Evolutionary conservation across 2,888 invertebrate genomes (phyloP), one percentile per base, ranked within the genome.

Genomic region (Agrilus mali): DNA sequence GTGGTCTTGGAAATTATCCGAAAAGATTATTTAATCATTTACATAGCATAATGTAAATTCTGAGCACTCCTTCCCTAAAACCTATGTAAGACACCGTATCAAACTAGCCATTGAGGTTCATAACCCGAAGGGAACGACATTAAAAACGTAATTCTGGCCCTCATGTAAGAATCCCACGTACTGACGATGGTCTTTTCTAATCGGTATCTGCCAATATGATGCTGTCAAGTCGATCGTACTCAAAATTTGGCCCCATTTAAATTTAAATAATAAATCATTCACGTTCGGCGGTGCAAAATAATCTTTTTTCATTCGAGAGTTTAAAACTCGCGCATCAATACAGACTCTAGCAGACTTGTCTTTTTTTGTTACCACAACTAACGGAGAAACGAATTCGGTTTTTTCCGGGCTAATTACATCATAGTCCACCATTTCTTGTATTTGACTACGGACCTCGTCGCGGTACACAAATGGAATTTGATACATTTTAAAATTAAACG

Each of bases 131-230:
- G 49, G 51, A 12, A 52, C 13, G 4, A 31, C 41, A 1, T 17
- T 8, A 20, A 52, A 52, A 15, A 32, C 27, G 38, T 47, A 52
- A 7, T 42, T 44, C 13, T 37, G 39, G 8, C 38, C 33, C 12
- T 43, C 33, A 16, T 43, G 44, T 10, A 42, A 15, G 41, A 52
- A 52, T 10, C 48, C 52, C 7, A 49, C 53, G 36, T 48, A 53
- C 33, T 49, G 41, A 33, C 40, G 17, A 15, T 35, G 33, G 4
- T 48, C 42, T 16, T 43, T 32, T 2, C 35, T 10, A 10, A 52
- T 20, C 2, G 45, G 41, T 14, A 53, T 47, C 38, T 51, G 48
- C 45, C 47, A 51, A 36, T 50, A 53, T 1, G 40, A 36, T 36
- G 42, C 34, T 22, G 47, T 48, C 8, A 50, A 33, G 42, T 53